These are phyloP conservation scores for Drosophila gunungcola DNA, from an alignment of 1,140 invertebrate genomes.

Conservation along the genomic window DNA sequence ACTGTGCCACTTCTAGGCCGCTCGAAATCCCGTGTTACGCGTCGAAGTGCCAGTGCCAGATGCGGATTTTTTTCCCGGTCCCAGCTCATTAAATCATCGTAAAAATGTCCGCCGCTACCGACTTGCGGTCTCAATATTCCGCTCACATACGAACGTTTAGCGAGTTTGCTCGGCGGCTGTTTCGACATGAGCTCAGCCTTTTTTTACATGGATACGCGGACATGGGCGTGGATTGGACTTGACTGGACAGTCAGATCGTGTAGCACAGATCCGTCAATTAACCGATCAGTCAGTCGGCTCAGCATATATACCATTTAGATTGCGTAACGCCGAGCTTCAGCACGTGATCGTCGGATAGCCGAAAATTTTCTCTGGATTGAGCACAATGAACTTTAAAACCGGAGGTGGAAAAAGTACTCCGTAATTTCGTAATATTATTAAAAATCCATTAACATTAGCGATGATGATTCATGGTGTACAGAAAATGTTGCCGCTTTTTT, in stretches of 20 bases:
- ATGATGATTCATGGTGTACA: too few species aligned
- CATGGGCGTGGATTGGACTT: slow-evolving; percentile 40
- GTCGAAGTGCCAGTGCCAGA: slow-evolving; percentile 19
- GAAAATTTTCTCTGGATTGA: slow-evolving; percentile 42
- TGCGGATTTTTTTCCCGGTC: slow-evolving; percentile 8
- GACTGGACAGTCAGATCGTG: slow-evolving; percentile 35
- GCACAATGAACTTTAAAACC: slow-evolving; percentile 59
- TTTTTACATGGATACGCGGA: slow-evolving; percentile 29
- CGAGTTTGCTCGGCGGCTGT: slow-evolving; percentile 40
- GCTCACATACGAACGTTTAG: slow-evolving; percentile 60
- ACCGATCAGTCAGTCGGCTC: slow-evolving; percentile 32
- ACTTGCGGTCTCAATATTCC: slow-evolving; percentile 52
- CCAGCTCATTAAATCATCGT: slow-evolving; percentile 63
- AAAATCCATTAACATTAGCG: too few species aligned
- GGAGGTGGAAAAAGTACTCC: not conserved
- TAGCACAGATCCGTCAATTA: slow-evolving; percentile 81
- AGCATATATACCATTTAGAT: slow-evolving; percentile 35
- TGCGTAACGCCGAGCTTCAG: slow-evolving; percentile 49
- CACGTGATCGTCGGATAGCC: slow-evolving; percentile 51
- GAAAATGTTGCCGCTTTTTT: too few species aligned
- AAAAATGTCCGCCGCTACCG: slow-evolving; percentile 64
- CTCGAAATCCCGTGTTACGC: slow-evolving; percentile 68
- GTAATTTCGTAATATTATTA: not conserved
- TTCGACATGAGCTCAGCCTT: slow-evolving; percentile 43
- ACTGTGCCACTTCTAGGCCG: slow-evolving; percentile 63